Evolutionary conservation across 1,140 invertebrate species (phyloP).

Genomic region (Drosophila jambulina): DNA sequence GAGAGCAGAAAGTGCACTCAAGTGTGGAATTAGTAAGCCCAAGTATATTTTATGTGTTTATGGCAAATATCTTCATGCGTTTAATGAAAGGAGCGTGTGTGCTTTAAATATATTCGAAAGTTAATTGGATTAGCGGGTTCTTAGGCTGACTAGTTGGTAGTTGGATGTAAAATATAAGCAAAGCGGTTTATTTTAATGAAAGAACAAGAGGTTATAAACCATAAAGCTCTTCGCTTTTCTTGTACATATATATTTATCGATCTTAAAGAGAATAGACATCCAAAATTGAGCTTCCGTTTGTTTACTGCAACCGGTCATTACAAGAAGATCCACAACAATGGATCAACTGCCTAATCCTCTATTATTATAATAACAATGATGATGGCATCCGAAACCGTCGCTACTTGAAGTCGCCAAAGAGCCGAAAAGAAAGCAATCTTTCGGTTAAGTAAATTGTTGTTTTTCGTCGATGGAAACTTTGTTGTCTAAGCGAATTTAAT

Average conservation of each 20-base stretch:
- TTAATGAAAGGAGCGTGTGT: not conserved
- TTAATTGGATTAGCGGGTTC: constrained; percentile 10
- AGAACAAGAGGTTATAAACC: not conserved
- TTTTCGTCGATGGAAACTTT: constrained; percentile 31
- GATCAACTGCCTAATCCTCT: constrained; percentile 63
- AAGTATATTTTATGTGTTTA: constrained; percentile 15
- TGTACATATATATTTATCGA: not conserved
- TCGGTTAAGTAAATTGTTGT: constrained; percentile 29
- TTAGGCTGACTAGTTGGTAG: not conserved
- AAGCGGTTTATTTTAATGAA: not conserved
- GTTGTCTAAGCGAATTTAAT: constrained; percentile 77
- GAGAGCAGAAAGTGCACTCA: constrained; percentile 31
- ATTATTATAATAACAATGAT: constrained; percentile 64
- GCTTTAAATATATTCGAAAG: constrained; percentile 4
- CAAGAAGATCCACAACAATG: constrained; percentile 35
- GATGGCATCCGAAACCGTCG: constrained; percentile 69
- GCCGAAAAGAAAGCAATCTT: constrained; percentile 27
- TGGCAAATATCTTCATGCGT: not conserved
- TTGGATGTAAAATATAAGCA: not conserved
- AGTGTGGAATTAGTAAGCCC: constrained; percentile 42
- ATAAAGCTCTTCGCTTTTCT: not conserved
- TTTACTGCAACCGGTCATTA: constrained; percentile 46
- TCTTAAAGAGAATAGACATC: not conserved
- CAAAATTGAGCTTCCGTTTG: constrained; percentile 40
- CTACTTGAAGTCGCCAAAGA: constrained; percentile 56